Base-by-base conservation (phyloP, 2,888 invertebrate genomes). In the Griposia aprilina region DNA sequence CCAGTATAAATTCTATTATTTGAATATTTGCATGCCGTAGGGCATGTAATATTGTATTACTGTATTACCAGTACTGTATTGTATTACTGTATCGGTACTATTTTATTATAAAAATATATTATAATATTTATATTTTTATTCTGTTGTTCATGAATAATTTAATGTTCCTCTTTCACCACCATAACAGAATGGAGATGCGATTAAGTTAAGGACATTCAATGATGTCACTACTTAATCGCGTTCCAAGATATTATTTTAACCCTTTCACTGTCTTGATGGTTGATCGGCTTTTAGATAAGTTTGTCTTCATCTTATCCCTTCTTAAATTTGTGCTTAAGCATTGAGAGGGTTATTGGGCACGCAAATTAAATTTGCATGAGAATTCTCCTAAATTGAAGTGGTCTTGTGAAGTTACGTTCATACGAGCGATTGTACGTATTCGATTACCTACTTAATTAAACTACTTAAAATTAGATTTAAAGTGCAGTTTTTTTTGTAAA, bases 261-360 rank as follows among this genome's bases (percentile, higher is more conserved):
- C 76, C 81, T 83, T 69, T 62, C 65, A 72, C 81, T 77, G 74
- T 82, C 81, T 76, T 82, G 76, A 81, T 23, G 74, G 75, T 73
- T 78, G 90, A 89, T 90, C 87, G 87, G 86, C 82, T 75, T 62
- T 26, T 26, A 71, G 90, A 91, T 90, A 89, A 81, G 50, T 67
- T 82, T 84, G 86, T 87, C 70, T 74, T 82, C 81, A 76, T 86
- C 87, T 86, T 85, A 81, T 78, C 84, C 84, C 78, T 81, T 82
- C 82, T 83, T 80, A 80, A 86, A 78, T 79, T 80, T 55, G 30
- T 26, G 66, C 48, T 11, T n/a, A 59, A 52, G 52, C 8, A 82
- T 75, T 62, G 4, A 62, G 48, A 62, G 66, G 71, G 74, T 70
- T 78, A 67, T 59, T 52, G n/a, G 26, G 52, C n/a, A 26, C 10